Evolutionary conservation across 2,888 invertebrate species (phyloP).

Genomic region (Thumatha senex): DNA sequence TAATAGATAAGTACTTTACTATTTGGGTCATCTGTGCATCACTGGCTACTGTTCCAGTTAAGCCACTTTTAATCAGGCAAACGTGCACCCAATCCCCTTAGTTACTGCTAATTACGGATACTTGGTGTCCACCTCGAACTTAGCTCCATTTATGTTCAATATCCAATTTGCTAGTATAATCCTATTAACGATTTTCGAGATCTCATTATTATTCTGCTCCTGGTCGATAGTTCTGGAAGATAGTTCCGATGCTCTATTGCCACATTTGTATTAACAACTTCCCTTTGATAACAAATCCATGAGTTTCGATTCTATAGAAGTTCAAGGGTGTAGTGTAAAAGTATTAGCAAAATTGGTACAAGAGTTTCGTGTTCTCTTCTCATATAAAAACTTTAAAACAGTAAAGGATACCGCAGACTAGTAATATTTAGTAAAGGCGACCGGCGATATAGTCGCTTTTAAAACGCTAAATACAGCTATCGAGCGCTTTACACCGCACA

Average conservation of each 20-base stretch:
- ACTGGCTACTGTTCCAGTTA: conserved; percentile 45
- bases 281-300: conserved; percentile 28
- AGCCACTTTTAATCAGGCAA: conserved; percentile 66
- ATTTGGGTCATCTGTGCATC: conserved; percentile 46
- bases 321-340: conserved; percentile 32
- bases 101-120: conserved; percentile 77
- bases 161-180: conserved; percentile 75
- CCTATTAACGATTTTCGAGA: conserved; percentile 70
- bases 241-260: conserved; percentile 16
- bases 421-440: too few relatives aligned
- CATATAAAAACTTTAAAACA: too few relatives aligned
- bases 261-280: conserved; percentile 23
- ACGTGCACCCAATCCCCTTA: conserved; percentile 59
- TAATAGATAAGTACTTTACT: conserved; percentile 42
- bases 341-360: conserved; percentile 21
- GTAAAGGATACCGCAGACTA: too few relatives aligned
- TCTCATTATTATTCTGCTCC: conserved; percentile 55
- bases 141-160: conserved; percentile 69
- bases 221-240: conserved; percentile 19
- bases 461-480: too few relatives aligned
- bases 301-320: conserved; percentile 30
- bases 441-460: too few relatives aligned
- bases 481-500: too few relatives aligned
- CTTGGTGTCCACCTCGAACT: conserved; percentile 73
- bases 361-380: not conserved